Conservation (phyloP, 53 echinoderm and acorn worm genomes). For the Temnopleurus reevesii region DNA sequence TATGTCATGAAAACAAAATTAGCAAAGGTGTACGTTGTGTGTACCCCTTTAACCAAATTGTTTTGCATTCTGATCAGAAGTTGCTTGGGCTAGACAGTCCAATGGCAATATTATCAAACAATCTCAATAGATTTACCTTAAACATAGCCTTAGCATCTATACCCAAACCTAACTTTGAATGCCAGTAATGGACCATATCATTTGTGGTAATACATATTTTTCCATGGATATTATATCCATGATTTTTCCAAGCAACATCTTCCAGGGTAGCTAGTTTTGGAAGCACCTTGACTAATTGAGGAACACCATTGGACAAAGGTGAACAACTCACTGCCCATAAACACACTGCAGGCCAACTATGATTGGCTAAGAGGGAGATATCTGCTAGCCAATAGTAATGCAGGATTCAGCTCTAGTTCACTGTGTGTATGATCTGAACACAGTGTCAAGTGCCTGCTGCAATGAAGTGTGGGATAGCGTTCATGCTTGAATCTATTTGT, state of each 20-base stretch:
- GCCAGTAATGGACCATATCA: too few relatives aligned
- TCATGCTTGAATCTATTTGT: slow-evolving; percentile 23
- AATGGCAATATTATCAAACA: too few relatives aligned
- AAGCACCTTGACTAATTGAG: not conserved
- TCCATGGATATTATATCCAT: too few relatives aligned
- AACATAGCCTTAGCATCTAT: too few relatives aligned
- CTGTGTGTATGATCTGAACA: not conserved
- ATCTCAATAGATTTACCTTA: too few relatives aligned
- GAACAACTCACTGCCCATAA: not conserved
- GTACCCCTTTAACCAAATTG: too few relatives aligned
- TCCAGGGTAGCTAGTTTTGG: not conserved
- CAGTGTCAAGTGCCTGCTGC: not conserved
- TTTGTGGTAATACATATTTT: too few relatives aligned
- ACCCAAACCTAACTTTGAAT: too few relatives aligned
- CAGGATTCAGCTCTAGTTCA: not conserved
- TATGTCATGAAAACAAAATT: too few relatives aligned
- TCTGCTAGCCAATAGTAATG: slow-evolving; percentile 25
- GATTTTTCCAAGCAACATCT: not conserved
- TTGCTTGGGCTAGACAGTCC: too few relatives aligned
- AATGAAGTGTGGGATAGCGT: not conserved
- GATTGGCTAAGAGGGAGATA: slow-evolving; percentile 23
- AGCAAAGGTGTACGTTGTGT: too few relatives aligned
- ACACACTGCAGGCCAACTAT: not conserved
- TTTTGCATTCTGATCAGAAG: too few relatives aligned
- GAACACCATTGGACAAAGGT: not conserved